Conservation (phyloP, 2,888 invertebrate species). For the Acrobasis suavella region DNA sequence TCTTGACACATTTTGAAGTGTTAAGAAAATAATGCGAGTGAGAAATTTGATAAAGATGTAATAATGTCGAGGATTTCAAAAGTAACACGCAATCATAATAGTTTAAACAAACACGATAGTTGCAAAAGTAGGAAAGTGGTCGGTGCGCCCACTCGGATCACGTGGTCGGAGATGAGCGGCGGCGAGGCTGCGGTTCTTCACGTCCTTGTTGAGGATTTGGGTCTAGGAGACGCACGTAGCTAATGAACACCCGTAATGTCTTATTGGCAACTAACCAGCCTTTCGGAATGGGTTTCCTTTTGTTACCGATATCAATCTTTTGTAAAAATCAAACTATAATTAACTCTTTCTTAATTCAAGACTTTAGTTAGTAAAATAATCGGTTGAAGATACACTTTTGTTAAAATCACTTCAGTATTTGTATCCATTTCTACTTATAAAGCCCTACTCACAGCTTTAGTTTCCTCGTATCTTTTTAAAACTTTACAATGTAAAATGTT, state of each 20-base stretch:
- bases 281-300: too few relatives aligned
- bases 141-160: conserved; percentile 11
- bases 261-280: too few relatives aligned
- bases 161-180: conserved; percentile 35
- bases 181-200: conserved; percentile 23
- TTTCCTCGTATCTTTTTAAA: not conserved
- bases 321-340: too few relatives aligned
- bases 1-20: not conserved
- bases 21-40: not conserved
- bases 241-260: not conserved
- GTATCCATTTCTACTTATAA: too few relatives aligned
- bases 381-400: too few relatives aligned
- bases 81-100: conserved; percentile 9
- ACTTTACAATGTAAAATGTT: not conserved
- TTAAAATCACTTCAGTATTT: too few relatives aligned
- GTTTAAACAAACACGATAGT: conserved; percentile 15
- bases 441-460: not conserved
- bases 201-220: conserved; percentile 32
- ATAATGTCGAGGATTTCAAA: conserved; percentile 12
- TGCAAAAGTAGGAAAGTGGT: conserved; percentile 15
- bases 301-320: too few relatives aligned
- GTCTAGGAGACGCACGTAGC: conserved; percentile 16
- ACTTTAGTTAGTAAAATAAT: too few relatives aligned
- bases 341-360: too few relatives aligned
- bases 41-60: not conserved